Conservation (phyloP, 2,113 vertebrate species). For the Maccullochella peelii region DNA sequence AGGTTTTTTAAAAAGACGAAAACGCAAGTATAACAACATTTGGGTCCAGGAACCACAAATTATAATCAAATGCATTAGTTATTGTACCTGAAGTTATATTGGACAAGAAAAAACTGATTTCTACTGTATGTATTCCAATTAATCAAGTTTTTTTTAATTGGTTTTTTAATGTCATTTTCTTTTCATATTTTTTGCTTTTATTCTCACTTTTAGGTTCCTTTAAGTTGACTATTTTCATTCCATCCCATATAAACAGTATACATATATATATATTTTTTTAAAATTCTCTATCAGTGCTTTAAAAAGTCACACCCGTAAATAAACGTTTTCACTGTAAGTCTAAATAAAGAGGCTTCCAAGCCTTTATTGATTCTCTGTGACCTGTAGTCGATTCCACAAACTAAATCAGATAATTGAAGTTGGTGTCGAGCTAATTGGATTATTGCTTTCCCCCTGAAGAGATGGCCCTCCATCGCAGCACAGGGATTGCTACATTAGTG, state of each 20-base stretch:
- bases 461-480: conserved; percentile 55
- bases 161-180: background rate
- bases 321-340: conserved; percentile 51
- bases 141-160: background rate
- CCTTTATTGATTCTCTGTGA: conserved; percentile 81
- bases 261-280: background rate
- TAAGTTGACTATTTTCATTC: background rate
- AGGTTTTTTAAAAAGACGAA: conserved; percentile 76
- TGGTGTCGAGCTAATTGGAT: conserved; percentile 86
- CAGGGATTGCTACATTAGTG: conserved; percentile 73
- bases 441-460: conserved; percentile 85
- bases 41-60: conserved; percentile 71
- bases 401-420: conserved; percentile 89
- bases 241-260: background rate
- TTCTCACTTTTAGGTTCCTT: conserved; percentile 6
- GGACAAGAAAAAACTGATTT: conserved; percentile 41
- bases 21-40: conserved; percentile 80
- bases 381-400: conserved; percentile 83
- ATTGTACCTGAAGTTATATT: conserved; percentile 69
- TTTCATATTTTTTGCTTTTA: background rate
- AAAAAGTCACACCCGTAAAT: conserved; percentile 28
- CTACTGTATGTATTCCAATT: conserved; percentile 27
- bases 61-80: conserved; percentile 67
- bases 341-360: conserved; percentile 79
- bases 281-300: conserved; percentile 29